Conservation (phyloP, 2,888 invertebrate genomes). For the Chrysomela aeneicollis region DNA sequence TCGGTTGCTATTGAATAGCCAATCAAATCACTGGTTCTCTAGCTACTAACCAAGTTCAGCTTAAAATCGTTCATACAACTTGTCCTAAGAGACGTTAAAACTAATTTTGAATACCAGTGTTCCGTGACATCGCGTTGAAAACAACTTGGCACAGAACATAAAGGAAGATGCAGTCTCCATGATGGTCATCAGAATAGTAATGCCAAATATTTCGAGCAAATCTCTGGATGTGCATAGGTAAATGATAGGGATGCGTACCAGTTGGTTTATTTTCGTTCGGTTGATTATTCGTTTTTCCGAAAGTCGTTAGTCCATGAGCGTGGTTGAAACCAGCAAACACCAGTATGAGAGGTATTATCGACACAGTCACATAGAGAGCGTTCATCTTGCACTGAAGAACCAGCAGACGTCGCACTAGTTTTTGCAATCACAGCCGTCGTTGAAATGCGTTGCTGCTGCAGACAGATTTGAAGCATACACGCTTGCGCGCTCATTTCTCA, state of each 20-base stretch:
- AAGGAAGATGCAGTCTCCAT: constrained; percentile 31
- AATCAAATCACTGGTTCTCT: too few relatives aligned
- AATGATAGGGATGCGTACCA: constrained; percentile 50
- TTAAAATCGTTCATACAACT: too few relatives aligned
- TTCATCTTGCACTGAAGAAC: constrained; percentile 53
- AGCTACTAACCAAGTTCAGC: too few relatives aligned
- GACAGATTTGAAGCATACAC: constrained; percentile 44
- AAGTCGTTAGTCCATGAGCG: constrained; percentile 60
- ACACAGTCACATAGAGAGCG: constrained; percentile 61
- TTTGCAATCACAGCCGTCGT: constrained; percentile 53
- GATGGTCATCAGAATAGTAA: constrained; percentile 38
- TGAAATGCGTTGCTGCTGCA: constrained; percentile 49
- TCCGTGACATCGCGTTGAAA: constrained; percentile 27
- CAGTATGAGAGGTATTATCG: constrained; percentile 64
- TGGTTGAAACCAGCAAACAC: constrained; percentile 62
- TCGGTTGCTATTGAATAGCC: too few relatives aligned
- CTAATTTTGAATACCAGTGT: constrained; percentile 35
- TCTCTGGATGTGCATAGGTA: constrained; percentile 33
- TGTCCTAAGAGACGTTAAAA: background rate
- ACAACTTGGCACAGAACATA: constrained; percentile 23
- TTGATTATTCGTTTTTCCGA: constrained; percentile 57
- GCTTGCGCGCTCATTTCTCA: constrained; percentile 50
- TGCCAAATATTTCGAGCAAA: constrained; percentile 45
- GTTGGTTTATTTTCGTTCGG: constrained; percentile 41
- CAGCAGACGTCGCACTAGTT: constrained; percentile 42